These are phyloP conservation scores for Eumaeus atala DNA, from an alignment of 1,140 invertebrate genomes.

Conservation along the genomic window DNA sequence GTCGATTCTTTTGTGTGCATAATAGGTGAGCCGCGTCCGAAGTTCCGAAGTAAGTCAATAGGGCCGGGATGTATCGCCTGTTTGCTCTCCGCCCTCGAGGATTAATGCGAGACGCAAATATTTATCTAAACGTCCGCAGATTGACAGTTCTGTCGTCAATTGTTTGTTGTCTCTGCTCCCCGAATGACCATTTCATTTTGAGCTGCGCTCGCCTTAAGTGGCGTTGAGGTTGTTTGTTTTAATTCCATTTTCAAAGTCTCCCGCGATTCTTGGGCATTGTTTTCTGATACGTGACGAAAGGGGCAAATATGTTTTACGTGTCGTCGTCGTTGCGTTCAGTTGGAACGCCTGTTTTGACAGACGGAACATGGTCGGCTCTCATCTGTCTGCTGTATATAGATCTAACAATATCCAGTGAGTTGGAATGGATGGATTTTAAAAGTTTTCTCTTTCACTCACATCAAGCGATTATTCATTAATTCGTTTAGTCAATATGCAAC, in stretches of 20 bases:
- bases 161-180: slow-evolving; percentile 71
- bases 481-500: no score
- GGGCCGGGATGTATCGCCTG: slow-evolving; percentile 57
- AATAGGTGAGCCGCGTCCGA: slow-evolving; percentile 26
- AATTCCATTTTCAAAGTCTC: slow-evolving; percentile 27
- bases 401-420: no score
- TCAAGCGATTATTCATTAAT: no score
- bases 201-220: slow-evolving; percentile 67
- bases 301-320: no score
- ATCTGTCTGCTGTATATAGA: no score
- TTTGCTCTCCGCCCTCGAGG: slow-evolving; percentile 48
- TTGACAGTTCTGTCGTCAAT: slow-evolving; percentile 71
- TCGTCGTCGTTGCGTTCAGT: no score
- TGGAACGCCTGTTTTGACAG: no score
- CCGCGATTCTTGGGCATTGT: neutral
- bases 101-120: slow-evolving; percentile 72
- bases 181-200: slow-evolving; percentile 70
- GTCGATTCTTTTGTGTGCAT: slow-evolving; percentile 20
- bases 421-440: no score
- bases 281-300: neutral
- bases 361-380: no score
- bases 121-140: slow-evolving; percentile 70
- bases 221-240: slow-evolving; percentile 49
- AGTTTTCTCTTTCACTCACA: no score
- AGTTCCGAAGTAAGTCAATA: slow-evolving; percentile 47